Conservation (phyloP, 2,888 invertebrate species). For the Phasia obesa region DNA sequence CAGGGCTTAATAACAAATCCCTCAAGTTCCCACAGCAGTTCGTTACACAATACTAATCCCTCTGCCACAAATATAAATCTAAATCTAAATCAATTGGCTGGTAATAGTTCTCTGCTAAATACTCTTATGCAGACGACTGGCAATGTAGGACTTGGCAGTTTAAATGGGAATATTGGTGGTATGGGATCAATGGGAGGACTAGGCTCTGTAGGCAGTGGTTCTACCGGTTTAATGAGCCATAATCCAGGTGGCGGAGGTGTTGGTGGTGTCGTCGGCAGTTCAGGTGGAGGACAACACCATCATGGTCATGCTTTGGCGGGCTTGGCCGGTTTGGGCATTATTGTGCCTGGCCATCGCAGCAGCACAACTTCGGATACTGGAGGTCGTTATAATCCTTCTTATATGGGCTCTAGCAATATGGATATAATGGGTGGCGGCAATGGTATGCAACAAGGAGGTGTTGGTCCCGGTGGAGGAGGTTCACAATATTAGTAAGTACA, state of each 20-base stretch:
- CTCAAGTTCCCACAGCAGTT: conserved; percentile 19
- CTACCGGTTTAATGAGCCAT: conserved; percentile 70
- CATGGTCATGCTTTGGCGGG: conserved; percentile 78
- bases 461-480: conserved; percentile 71
- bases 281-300: conserved; percentile 59
- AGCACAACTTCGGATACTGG: conserved; percentile 70
- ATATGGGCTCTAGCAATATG: conserved; percentile 71
- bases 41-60: conserved; percentile 51
- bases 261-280: conserved; percentile 41
- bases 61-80: conserved; percentile 66
- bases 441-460: conserved; percentile 68
- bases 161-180: conserved; percentile 52
- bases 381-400: conserved; percentile 71
- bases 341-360: conserved; percentile 75
- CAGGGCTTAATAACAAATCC: conserved; percentile 52
- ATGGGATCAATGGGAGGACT: conserved; percentile 56
- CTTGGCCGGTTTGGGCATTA: conserved; percentile 77
- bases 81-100: conserved; percentile 70
- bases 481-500: conserved; percentile 75
- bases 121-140: conserved; percentile 71
- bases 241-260: conserved; percentile 60
- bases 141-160: conserved; percentile 29
- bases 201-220: conserved; percentile 70
- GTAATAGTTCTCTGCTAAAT: conserved; percentile 76
- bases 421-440: conserved; percentile 72